Base-by-base conservation (phyloP, 2,888 invertebrate genomes). In the Caenorhabditis auriculariae region DNA sequence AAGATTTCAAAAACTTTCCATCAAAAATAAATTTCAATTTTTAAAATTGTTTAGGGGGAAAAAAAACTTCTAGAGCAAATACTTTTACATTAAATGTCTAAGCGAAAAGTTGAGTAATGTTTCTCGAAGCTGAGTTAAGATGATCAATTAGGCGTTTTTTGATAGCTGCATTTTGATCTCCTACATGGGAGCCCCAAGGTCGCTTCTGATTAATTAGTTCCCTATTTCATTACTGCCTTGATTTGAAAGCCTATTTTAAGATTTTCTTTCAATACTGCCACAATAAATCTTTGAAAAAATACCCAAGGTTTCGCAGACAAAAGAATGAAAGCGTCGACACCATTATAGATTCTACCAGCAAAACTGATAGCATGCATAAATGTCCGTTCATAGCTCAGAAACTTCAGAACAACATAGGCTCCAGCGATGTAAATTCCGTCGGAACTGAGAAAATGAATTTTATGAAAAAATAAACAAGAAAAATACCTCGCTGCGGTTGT, bases 311-410 rank as follows among this genome's bases (percentile, higher is more conserved):
- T 66, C 4, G 75, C 67, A 38, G 76, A 64, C 52, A 77, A 63
- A 12, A 55, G 65, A 37, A 81, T 72, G 28, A 75, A 54, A 3
- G 54, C 48, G 50, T 81, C 79, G 28, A 72, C 38, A 21, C 60
- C 55, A 12, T 48, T 38, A 49, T 77, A 78, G 24, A 76, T 43
- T n/a, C 66, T 35, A n/a, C 75, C 76, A 17, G 72, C 21, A 64
- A 68, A 69, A n/a, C 65, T 54, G 38, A 81, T 60, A 6, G 79
- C 39, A 35, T 63, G 58, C 54, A 77, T 62, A 47, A 81, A 78
- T 12, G 72, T 72, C 48, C 75, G 58, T 49, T 81, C 72, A 51
- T 77, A 77, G 45, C 67, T 71, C 24, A 81, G 66, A 37, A 80
- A 46, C 46, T 80, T 80, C 47, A 80, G 60, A 4, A 64, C 55